A percentile compares a stretch with the other conserved stretches of the same genome.
phyloP scores from a whole-genome alignment of 2,888 invertebrate genomes.

The Auanema sp. region DNA sequence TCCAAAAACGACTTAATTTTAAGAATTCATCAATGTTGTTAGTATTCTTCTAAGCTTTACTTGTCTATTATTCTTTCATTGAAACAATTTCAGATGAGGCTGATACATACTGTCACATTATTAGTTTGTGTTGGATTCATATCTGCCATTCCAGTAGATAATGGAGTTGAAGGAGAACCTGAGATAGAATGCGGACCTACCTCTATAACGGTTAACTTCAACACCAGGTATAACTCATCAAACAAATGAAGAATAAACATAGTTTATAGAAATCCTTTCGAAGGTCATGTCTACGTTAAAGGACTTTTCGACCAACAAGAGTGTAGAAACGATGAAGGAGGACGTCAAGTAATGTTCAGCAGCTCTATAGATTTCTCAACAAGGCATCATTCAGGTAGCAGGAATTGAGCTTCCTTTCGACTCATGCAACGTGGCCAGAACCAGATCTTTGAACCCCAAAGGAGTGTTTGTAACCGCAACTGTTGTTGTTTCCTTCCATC shows the following conservation, averaged over 20 bases:
- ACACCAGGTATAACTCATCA: slow-evolving; percentile 60
- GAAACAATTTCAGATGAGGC: too few relatives aligned
- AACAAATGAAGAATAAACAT: slow-evolving; percentile 40
- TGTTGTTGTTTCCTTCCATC: slow-evolving; percentile 64
- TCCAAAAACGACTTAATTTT: too few relatives aligned
- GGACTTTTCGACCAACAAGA: slow-evolving; percentile 60
- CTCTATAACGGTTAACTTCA: slow-evolving; percentile 63
- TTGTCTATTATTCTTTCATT: too few relatives aligned
- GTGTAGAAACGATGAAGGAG: slow-evolving; percentile 61
- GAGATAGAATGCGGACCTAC: slow-evolving; percentile 64
- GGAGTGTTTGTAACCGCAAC: slow-evolving; percentile 63
- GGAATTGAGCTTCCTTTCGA: slow-evolving; percentile 63
- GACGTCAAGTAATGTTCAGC: slow-evolving; percentile 40
- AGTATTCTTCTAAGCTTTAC: too few relatives aligned
- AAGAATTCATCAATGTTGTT: too few relatives aligned
- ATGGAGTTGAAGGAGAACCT: slow-evolving; percentile 63
- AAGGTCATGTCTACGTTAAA: slow-evolving; percentile 55
- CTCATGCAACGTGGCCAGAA: slow-evolving; percentile 62
- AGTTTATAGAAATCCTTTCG: slow-evolving; percentile 37
- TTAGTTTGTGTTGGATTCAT: background rate
- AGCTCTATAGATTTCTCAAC: background rate
- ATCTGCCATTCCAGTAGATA: slow-evolving; percentile 60
- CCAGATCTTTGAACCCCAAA: slow-evolving; percentile 62
- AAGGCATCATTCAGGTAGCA: slow-evolving; percentile 44
- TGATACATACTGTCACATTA: background rate